phyloP scores from a whole-genome alignment of 1,140 invertebrate genomes.

The Trachymyrmex cornetzi region DNA sequence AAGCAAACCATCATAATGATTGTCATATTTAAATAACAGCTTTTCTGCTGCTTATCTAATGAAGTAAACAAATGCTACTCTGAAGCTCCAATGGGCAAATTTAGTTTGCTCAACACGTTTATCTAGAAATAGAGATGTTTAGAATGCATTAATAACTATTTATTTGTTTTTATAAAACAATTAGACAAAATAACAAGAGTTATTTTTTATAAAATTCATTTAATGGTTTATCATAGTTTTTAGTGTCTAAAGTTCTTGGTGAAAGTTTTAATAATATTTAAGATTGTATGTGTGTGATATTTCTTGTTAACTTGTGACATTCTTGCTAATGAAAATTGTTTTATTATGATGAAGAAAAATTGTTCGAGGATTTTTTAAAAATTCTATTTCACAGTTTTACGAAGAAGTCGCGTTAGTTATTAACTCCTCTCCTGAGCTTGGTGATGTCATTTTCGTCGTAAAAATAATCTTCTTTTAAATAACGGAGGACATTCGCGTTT shows the following conservation, averaged over 20 bases:
- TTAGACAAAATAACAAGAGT: neutral
- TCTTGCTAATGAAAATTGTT: neutral
- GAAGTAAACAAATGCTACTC: neutral
- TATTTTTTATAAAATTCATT: slow-evolving; percentile 17
- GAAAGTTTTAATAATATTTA: neutral
- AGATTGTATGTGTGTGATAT: neutral
- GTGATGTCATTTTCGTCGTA: neutral
- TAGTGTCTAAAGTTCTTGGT: neutral
- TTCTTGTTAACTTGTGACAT: neutral
- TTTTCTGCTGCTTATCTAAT: slow-evolving; percentile 19
- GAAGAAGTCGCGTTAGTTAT: neutral
- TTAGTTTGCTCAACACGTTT: neutral
- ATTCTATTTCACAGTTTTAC: slow-evolving; percentile 14
- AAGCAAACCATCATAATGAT: neutral
- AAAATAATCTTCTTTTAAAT: slow-evolving; percentile 56
- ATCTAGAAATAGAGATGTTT: neutral
- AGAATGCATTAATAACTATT: neutral
- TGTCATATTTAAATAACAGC: neutral
- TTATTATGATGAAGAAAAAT: neutral
- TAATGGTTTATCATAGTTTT: neutral
- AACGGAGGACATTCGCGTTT: slow-evolving; percentile 32
- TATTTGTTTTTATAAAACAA: neutral
- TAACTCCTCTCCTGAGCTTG: neutral
- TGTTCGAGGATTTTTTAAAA: neutral
- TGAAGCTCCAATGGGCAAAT: neutral